Evolutionary conservation across 2,888 invertebrate genomes (phyloP), one percentile per base, ranked within the genome.

Genomic region (Pseudeuparius sepicola): DNA sequence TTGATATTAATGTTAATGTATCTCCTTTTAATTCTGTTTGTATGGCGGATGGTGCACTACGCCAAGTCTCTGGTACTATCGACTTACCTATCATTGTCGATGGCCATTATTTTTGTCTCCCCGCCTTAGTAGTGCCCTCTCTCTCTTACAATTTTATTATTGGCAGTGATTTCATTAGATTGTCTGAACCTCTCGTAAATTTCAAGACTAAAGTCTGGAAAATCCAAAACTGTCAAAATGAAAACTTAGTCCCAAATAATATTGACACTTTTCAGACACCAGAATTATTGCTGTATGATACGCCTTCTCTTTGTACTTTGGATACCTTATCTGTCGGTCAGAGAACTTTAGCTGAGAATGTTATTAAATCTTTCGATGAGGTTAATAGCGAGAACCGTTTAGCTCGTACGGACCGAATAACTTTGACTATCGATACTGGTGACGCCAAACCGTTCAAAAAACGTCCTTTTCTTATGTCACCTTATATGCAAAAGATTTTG

Each of bases 51-150:
- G 26, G 26, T 20, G n/a, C 20, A 20, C 7, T 7, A 6, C 6
- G 20, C 6, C 7, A 7, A 7, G 26, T 42, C 2, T 6, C 18
- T 15, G 38, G 36, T 24, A 4, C 16, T 2, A 36, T 38, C 13
- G 32, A 39, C 17, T 26, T 39, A 24, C 38, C 38, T 4, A 24
- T 43, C n/a, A 10, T 24, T 4, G 34, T 41, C 4, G 14, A 20
- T 7, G 25, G 36, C 28, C 15, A n/a, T 10, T 31, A 28, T 26
- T 12, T 32, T 24, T n/a, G 34, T 23, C 16, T 40, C 32, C 15
- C 29, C n/a, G 27, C 34, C 10, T 26, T 42, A 14, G 24, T 42
- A 6, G 40, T 40, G 16, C 39, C 37, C n/a, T 42, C 42, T 2
- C 3, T 41, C 11, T 14, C 17, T n/a, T 38, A 33, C 4, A n/a